Base-by-base conservation (phyloP, 2,888 invertebrate genomes). In the Clostera curtula region DNA sequence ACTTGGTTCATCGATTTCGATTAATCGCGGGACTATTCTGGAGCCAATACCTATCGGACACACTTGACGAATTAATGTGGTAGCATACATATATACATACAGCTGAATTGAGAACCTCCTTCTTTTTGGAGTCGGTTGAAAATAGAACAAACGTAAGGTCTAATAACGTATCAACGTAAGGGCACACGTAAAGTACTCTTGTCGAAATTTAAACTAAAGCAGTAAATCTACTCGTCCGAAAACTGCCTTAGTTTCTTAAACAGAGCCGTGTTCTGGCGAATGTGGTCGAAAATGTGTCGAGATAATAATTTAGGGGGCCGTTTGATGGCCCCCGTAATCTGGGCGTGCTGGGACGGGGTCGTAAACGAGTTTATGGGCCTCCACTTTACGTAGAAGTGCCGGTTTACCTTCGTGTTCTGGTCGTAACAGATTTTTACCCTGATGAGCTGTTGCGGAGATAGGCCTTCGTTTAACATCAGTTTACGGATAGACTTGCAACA, bases 231-330 rank as follows among this genome's bases (percentile, higher is more conserved):
- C 8, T 12, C 24, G 17, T 24, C 16, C 24, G 11, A 24, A 17
- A 24, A 17, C n/a, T 12, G 12, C 17, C 30, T 14, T 13, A 33
- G 36, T 34, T 36, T 36, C 47, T 43, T 43, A 43, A 47, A 43
- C 39, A 41, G 43, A 37, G 40, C 40, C 41, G 44, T 39, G 44
- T 41, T 25, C 24, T 21, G 15, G 34, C 20, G 39, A 45, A 51
- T 48, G 49, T 36, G 40, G 45, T 23, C 39, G 49, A 43, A 30
- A 51, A 49, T 42, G 51, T 43, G 51, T 29, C 17, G 34, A 45
- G 49, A 49, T 49, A 48, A 49, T 49, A 49, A 51, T 45, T 51
- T 51, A 32, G 34, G 43, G 47, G 43, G 39, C 31, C 34, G 31
- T 45, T 49, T 49, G 49, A 49, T 49, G 40, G 32, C 29, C 19